phyloP scores from a whole-genome alignment of 2,113 vertebrate species.

The Neolamprologus tretocephalus region DNA sequence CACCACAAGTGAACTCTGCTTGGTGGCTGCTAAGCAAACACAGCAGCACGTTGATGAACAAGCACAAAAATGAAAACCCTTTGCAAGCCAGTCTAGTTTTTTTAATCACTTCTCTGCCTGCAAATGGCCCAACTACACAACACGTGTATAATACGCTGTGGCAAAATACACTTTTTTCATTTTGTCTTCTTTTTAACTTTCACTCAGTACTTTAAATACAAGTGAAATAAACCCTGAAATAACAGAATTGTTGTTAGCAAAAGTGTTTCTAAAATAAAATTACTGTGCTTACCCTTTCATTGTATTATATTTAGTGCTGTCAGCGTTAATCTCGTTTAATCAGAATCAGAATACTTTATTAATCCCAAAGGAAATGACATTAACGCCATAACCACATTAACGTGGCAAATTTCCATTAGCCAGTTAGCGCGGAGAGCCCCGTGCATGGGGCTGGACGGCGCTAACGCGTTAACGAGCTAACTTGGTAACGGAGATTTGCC shows the following conservation, averaged over 20 bases:
- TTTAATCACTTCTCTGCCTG: background rate
- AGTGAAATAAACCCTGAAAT: background rate
- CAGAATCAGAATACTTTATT: background rate
- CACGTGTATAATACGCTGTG: background rate
- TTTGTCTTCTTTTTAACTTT: background rate
- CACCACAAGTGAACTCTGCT: background rate
- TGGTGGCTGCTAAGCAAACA: constrained; percentile 30
- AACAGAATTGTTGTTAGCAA: background rate
- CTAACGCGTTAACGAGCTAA: background rate
- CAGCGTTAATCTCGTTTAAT: background rate
- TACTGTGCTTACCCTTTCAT: background rate
- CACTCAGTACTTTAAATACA: background rate
- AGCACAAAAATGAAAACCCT: background rate
- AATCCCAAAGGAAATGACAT: background rate
- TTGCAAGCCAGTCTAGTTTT: background rate
- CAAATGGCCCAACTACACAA: background rate
- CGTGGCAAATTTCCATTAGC: background rate
- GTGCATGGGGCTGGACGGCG: background rate
- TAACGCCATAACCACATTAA: background rate
- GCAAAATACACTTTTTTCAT: background rate
- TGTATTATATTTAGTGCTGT: background rate
- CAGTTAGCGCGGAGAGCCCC: background rate
- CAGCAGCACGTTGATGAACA: background rate
- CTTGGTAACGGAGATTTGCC: background rate
- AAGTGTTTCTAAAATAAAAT: background rate